Conservation (phyloP, 1,140 invertebrate genomes). For the Heliconius congener region DNA sequence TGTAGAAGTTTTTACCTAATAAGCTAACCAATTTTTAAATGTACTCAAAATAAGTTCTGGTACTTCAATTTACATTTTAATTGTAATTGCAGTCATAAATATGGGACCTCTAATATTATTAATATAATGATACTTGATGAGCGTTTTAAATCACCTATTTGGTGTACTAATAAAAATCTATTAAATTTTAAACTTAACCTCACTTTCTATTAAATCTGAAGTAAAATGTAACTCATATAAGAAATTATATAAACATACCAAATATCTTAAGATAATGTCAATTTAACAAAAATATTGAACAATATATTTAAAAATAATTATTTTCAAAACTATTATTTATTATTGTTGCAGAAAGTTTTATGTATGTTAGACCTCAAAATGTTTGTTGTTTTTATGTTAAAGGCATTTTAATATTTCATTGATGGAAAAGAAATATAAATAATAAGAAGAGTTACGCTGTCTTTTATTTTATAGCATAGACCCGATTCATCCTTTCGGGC, state of each 20-base stretch:
- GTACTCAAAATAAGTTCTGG: slow-evolving; percentile 15
- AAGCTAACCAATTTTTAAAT: slow-evolving; percentile 1
- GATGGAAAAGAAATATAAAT: slow-evolving; percentile 41
- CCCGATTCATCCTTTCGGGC: no score
- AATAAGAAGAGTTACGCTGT: slow-evolving; percentile 21
- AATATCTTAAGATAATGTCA: slow-evolving; percentile 51
- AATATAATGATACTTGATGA: slow-evolving; percentile 42
- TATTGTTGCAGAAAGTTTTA: slow-evolving; percentile 47
- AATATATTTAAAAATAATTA: slow-evolving; percentile 31
- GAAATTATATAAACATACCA: slow-evolving; percentile 21
- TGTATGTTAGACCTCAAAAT: slow-evolving; percentile 46
- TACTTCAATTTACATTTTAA: slow-evolving; percentile 43
- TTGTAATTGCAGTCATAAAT: slow-evolving; percentile 59
- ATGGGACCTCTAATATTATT: slow-evolving; percentile 60
- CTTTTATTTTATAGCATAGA: slow-evolving; percentile 7
- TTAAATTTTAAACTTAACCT: slow-evolving; percentile 10
- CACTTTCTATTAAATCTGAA: slow-evolving; percentile 5
- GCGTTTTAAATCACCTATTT: slow-evolving; percentile 23
- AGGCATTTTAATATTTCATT: slow-evolving; percentile 57
- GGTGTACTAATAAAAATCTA: slow-evolving; percentile 22
- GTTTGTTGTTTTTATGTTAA: slow-evolving; percentile 59
- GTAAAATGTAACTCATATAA: neutral
- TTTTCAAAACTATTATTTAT: slow-evolving; percentile 44
- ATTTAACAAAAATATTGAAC: slow-evolving; percentile 45
- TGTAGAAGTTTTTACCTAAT: neutral